phyloP scores from a whole-genome alignment of 1,140 invertebrate genomes.

The Aphis gossypii region DNA sequence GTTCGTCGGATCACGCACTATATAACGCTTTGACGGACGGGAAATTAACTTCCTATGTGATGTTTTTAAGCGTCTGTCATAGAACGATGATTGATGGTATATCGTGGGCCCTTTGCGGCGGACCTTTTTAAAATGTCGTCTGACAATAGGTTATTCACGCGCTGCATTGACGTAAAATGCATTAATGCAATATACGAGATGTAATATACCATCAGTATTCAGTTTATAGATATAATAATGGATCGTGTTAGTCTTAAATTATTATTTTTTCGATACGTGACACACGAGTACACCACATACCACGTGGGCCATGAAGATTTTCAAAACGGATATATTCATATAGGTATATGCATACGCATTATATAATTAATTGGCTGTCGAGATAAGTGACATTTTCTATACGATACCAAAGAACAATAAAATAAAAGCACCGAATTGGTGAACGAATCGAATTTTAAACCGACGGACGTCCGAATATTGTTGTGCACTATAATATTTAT shows the following conservation, averaged over 20 bases:
- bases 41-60: neutral
- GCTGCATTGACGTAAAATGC: neutral
- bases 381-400: neutral
- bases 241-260: neutral
- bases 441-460: neutral
- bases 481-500: neutral
- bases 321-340: neutral
- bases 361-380: neutral
- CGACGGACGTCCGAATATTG: neutral
- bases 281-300: neutral
- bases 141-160: neutral
- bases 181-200: neutral
- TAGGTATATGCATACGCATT: neutral
- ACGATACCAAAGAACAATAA: neutral
- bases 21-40: neutral
- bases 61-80: neutral
- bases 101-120: neutral
- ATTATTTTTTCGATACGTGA: neutral
- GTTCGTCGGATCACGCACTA: neutral
- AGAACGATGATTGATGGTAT: neutral
- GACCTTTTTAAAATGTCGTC: neutral
- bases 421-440: neutral
- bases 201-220: neutral
- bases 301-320: neutral
- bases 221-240: neutral